These are phyloP conservation scores for Drosophila murphyi DNA, from an alignment of 1,140 invertebrate genomes.

Conservation along the genomic window DNA sequence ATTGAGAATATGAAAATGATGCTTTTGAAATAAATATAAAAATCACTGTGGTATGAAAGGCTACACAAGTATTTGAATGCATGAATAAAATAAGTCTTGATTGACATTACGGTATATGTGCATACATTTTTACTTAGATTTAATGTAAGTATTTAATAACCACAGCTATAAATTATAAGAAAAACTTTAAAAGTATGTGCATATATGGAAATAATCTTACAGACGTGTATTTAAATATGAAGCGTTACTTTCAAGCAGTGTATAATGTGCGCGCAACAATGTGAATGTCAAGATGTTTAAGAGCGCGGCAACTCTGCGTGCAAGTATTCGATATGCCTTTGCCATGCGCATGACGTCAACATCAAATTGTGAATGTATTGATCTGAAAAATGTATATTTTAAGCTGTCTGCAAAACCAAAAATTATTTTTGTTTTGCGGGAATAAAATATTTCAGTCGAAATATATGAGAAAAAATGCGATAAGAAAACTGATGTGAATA, in stretches of 20 bases:
- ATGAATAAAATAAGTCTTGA: too few relatives aligned
- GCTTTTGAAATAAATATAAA: too few relatives aligned
- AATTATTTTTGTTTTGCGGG: neutral
- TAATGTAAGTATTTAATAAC: too few relatives aligned
- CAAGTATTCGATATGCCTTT: neutral
- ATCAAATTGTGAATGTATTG: neutral
- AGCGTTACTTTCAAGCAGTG: neutral
- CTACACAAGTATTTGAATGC: too few relatives aligned
- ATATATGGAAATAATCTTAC: neutral
- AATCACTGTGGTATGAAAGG: too few relatives aligned
- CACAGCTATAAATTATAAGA: neutral
- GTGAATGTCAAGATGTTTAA: slow-evolving; percentile 22
- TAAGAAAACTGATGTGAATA: neutral
- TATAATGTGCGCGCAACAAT: neutral
- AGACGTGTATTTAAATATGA: neutral
- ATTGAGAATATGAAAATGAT: too few relatives aligned
- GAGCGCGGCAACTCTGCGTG: slow-evolving; percentile 2
- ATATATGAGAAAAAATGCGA: too few relatives aligned
- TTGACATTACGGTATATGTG: too few relatives aligned
- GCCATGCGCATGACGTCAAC: slow-evolving; percentile 7
- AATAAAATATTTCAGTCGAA: too few relatives aligned
- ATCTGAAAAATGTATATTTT: neutral
- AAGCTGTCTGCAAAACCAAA: neutral
- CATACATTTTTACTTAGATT: neutral
- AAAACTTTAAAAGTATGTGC: neutral